phyloP scores from a whole-genome alignment of 2,113 vertebrate species.

The Equus quagga region DNA sequence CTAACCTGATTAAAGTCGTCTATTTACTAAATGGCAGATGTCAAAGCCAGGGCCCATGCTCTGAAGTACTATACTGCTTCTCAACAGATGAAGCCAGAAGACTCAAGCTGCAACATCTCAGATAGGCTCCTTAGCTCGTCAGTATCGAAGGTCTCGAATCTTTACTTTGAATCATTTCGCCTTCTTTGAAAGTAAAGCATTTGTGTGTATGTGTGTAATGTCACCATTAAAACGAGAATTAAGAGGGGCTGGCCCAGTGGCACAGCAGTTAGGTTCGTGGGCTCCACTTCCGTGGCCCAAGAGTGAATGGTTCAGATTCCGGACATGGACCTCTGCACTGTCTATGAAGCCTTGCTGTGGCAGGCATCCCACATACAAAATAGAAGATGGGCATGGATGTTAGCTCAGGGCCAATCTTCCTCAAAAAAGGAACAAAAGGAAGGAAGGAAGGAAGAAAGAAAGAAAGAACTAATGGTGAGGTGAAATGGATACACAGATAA shows the following conservation, averaged over 20 bases:
- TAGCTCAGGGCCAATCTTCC: no score
- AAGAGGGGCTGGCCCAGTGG: background rate
- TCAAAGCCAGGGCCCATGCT: background rate
- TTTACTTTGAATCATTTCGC: background rate
- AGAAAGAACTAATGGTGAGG: background rate
- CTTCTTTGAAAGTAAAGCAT: background rate
- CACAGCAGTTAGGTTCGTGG: no score
- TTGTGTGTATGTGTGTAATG: background rate
- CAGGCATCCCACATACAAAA: no score
- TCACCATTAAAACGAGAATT: conserved; percentile 6
- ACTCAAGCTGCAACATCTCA: background rate
- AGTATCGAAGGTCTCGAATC: background rate
- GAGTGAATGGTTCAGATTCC: no score
- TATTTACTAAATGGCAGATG: background rate
- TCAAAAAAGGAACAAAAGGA: no score
- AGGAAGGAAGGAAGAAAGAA: background rate
- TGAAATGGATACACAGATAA: background rate
- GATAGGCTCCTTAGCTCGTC: background rate
- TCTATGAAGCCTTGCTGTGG: no score
- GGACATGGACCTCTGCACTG: no score
- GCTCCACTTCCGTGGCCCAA: no score
- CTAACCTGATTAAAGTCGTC: background rate
- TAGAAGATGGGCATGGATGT: no score
- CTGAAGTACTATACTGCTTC: background rate
- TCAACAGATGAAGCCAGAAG: background rate